Percentiles rank a stretch among this genome's conserved stretches.
These are phyloP conservation scores for Malaclemys terrapin DNA, from an alignment of 2,113 vertebrate species.

Conservation along the genomic window DNA sequence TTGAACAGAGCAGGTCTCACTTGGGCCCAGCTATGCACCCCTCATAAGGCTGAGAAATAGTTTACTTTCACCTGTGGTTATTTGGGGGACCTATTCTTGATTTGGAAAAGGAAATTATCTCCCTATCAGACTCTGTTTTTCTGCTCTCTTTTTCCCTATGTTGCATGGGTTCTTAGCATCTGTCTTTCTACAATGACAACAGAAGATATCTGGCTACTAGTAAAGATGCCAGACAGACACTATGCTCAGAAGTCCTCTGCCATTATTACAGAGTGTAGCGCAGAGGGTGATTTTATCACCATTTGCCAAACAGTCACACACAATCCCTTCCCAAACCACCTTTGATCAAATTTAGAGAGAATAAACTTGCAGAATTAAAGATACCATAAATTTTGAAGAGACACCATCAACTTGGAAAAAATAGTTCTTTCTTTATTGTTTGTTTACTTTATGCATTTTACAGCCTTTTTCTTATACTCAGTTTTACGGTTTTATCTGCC, in stretches of 20 bases:
- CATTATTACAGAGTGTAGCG: background rate
- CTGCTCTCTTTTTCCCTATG: constrained; percentile 10
- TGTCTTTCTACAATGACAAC: background rate
- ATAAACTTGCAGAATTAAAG: background rate
- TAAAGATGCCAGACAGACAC: background rate
- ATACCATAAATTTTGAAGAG: constrained; percentile 8
- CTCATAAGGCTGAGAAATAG: background rate
- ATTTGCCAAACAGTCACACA: background rate
- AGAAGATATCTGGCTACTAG: background rate
- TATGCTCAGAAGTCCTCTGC: background rate
- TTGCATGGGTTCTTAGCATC: background rate
- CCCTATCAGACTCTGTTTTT: constrained; percentile 27
- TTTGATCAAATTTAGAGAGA: background rate
- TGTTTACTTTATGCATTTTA: background rate
- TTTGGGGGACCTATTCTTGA: background rate
- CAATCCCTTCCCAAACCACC: background rate
- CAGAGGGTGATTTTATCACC: background rate
- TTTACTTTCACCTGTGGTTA: constrained; percentile 8
- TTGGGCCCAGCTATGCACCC: background rate
- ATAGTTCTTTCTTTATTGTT: background rate
- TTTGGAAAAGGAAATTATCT: background rate
- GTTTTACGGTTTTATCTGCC: background rate
- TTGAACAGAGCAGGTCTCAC: background rate
- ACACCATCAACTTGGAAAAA: background rate
- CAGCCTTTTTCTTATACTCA: background rate